These are phyloP conservation scores for Phacellophora camtschatica DNA, from an alignment of 30 jellyfish, hydroid and myxozoan genomes.

Conservation along the genomic window DNA sequence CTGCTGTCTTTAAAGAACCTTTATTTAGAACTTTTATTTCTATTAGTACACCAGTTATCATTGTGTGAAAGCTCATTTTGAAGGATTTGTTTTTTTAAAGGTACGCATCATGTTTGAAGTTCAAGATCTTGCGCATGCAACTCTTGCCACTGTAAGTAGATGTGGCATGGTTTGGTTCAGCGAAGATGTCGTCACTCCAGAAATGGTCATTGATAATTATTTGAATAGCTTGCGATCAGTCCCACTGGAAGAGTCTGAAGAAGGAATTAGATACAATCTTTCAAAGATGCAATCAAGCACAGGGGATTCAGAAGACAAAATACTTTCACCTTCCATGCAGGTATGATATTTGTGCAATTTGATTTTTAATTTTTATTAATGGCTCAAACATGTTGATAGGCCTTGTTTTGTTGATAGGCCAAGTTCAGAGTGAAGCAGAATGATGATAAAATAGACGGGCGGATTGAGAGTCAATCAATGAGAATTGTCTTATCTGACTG, in stretches of 20 bases:
- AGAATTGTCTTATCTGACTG: background rate
- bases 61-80: background rate
- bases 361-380: too few species aligned
- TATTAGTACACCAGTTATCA: too few species aligned
- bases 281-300: constrained; percentile 3
- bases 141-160: constrained; percentile 99
- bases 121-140: constrained; percentile 92
- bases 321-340: constrained; percentile 91
- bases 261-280: constrained; percentile 54
- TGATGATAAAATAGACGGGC: constrained; percentile 14
- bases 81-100: constrained; percentile 4
- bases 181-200: constrained; percentile 96
- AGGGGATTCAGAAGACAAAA: constrained; percentile 66
- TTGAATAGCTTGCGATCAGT: constrained; percentile 43
- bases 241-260: constrained; percentile 97
- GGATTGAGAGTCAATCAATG: constrained; percentile 6
- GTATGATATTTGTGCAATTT: too few species aligned
- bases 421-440: too few species aligned
- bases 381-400: too few species aligned
- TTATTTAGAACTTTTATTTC: too few species aligned
- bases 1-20: too few species aligned
- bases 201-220: constrained; percentile 83
- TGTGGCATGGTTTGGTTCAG: constrained; percentile 99
- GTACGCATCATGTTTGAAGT: constrained; percentile 99
- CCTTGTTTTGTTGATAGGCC: too few species aligned